Base-by-base conservation (phyloP, 2,113 vertebrate species). In the Hemichromis elongatus region DNA sequence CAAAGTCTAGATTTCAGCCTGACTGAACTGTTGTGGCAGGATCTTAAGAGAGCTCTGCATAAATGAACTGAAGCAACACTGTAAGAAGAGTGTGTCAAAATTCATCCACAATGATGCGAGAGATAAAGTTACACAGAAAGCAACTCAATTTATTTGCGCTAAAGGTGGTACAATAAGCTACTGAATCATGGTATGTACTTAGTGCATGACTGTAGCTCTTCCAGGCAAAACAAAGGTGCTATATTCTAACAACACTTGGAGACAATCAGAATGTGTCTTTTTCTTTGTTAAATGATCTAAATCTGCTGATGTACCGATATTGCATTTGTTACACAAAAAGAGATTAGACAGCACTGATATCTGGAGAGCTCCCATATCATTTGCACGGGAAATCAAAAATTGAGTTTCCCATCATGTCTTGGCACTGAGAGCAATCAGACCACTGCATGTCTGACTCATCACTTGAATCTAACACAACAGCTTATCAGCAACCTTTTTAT, bases 401-500 rank as follows among this genome's bases (percentile, higher is more conserved):
- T 16, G n/a, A 52, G 77, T 81, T 88, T 84, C 80, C 56, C 61
- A 77, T 78, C 33, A 90, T 78, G 82, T 56, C 84, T 81, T 88
- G 54, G 45, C 80, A 85, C 83, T 90, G 73, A 89, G 77, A 87
- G 84, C 78, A 85, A 83, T 93, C 87, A 81, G 28, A 81, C 70
- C 37, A 52, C 78, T 47, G 59, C 77, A 33, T 18, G 28, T 84
- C 82, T 87, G 90, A 84, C 87, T 91, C 88, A 90, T 81, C 83
- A 82, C 88, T 90, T 90, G 77, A 91, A 89, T 89, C 70, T 73
- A 56, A 87, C 66, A 88, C 54, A 77, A 16, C 37, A 81, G 47
- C 55, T 85, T 88, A 84, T 83, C 81, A 89, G 40, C 16, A 90
- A 59, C 86, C 86, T 83, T 80, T 82, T 92, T 83, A 86, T 9